Evolutionary conservation across 2,797 vertebrate genomes (phyloP).

Genomic region (Xerus rutilus): DNA sequence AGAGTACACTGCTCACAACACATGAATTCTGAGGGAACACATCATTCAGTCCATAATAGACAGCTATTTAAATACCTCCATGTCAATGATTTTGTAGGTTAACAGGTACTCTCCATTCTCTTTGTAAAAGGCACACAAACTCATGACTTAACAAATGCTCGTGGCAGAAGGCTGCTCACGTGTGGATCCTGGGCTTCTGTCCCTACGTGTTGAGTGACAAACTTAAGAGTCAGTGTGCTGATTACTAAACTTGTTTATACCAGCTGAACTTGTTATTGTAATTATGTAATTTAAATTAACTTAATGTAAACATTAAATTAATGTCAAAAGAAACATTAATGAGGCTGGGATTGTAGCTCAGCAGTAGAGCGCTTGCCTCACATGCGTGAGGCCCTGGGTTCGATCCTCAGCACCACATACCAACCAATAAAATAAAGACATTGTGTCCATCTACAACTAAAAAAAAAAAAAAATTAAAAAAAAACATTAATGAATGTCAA

Average conservation of each 20-base stretch:
- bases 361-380: no score
- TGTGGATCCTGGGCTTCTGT: background rate
- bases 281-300: background rate
- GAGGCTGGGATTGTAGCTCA: no score
- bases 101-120: background rate
- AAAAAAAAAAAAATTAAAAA: no score
- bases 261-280: conserved; percentile 21
- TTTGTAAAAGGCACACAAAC: background rate
- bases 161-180: background rate
- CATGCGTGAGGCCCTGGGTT: no score
- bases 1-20: background rate
- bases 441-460: no score
- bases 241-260: background rate
- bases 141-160: background rate
- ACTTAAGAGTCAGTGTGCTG: background rate
- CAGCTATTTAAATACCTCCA: background rate
- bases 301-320: background rate
- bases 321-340: background rate
- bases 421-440: no score
- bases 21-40: background rate
- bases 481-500: background rate
- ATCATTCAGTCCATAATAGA: background rate
- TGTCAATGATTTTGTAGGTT: background rate
- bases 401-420: no score
- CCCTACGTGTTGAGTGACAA: background rate